phyloP scores from a whole-genome alignment of 1,140 invertebrate species.

The Goniozus legneri region DNA sequence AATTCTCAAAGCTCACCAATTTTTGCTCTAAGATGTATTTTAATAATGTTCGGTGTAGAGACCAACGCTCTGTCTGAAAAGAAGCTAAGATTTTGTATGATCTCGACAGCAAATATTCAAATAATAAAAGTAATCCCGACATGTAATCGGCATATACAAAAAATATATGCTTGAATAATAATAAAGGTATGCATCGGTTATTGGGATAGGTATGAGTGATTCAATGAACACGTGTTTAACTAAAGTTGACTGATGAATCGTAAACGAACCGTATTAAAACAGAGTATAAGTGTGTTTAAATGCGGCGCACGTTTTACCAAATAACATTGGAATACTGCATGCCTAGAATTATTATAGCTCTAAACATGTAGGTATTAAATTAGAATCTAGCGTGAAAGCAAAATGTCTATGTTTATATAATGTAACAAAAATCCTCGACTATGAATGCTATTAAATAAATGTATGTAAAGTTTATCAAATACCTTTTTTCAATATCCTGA shows the following conservation, averaged over 20 bases:
- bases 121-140: no score
- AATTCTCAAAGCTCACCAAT: no score
- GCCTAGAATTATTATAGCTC: conserved; percentile 20
- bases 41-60: no score
- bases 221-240: background rate
- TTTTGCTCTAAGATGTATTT: no score
- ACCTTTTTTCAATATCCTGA: no score
- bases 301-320: conserved; percentile 20
- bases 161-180: no score
- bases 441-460: conserved; percentile 24
- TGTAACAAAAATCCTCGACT: conserved; percentile 26
- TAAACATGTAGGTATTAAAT: conserved; percentile 19
- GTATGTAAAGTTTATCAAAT: conserved; percentile 17
- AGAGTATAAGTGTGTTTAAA: conserved; percentile 17
- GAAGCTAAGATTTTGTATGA: no score
- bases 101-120: no score
- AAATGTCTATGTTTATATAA: conserved; percentile 33
- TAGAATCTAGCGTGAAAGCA: conserved; percentile 23
- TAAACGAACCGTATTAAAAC: background rate
- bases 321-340: conserved; percentile 24
- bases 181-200: background rate
- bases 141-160: no score
- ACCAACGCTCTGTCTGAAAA: no score
- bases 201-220: background rate
- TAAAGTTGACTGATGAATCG: no score